A percentile compares a stretch with the other conserved stretches of the same genome.
phyloP scores from a whole-genome alignment of 2,797 vertebrate genomes.

The Agapornis canus region DNA sequence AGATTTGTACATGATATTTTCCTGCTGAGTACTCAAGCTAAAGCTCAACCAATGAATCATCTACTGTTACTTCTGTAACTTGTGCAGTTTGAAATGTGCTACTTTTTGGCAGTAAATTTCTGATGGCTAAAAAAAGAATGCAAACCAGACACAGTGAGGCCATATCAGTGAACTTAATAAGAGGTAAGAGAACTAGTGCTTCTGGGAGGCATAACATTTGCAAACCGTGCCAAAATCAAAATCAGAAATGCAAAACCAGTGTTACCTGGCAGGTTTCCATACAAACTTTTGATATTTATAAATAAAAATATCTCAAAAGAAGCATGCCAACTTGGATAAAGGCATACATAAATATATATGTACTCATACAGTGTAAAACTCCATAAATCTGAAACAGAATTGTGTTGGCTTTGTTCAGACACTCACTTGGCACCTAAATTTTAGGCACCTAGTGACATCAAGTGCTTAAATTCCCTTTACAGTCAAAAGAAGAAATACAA shows the following conservation, averaged over 20 bases:
- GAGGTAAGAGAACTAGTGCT: conserved; percentile 29
- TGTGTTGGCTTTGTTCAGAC: neutral
- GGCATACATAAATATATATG: neutral
- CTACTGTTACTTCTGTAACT: conserved; percentile 55
- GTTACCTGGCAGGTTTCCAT: conserved; percentile 34
- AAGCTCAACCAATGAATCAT: conserved; percentile 55
- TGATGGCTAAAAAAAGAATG: conserved; percentile 36
- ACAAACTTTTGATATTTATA: conserved; percentile 32
- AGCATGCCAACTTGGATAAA: conserved; percentile 25
- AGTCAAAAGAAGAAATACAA: conserved; percentile 26
- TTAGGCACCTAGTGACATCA: conserved; percentile 2
- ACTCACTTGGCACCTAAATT: neutral
- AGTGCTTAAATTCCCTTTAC: conserved; percentile 19
- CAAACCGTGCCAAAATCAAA: conserved; percentile 37
- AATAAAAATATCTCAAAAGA: conserved; percentile 17
- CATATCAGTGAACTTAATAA: conserved; percentile 9
- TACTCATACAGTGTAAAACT: neutral
- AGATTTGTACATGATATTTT: neutral
- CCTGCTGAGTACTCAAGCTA: conserved; percentile 42
- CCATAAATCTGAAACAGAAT: conserved; percentile 33
- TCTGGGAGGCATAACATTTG: conserved; percentile 22
- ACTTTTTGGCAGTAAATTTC: conserved; percentile 53
- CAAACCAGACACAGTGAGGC: conserved; percentile 34
- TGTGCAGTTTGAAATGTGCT: conserved; percentile 32
- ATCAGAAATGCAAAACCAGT: conserved; percentile 43